Base-by-base conservation (phyloP, 2,113 vertebrate genomes). In the Clupea harengus region DNA sequence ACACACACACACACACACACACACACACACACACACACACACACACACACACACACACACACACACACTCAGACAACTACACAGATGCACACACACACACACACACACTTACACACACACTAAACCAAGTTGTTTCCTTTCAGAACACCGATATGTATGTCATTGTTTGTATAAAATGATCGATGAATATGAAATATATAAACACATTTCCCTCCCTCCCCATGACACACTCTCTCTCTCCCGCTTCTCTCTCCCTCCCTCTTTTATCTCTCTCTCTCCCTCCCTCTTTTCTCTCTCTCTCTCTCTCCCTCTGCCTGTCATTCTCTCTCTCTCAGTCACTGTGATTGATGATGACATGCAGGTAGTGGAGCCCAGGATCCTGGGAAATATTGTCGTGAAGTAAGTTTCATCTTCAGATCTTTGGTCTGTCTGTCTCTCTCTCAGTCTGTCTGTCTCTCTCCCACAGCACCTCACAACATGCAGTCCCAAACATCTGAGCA, bases 361-460 rank as follows among this genome's bases (percentile, higher is more conserved):
- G 91, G 94, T 94, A 90, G 93, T 96, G 92, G 95, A 96, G 92
- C 92, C 93, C 10, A 96, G 94, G 83, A 95, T 92, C 86, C 93
- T 99, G 91, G 98, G 98, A 94, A 99, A 98, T 92, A 97, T 99
- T 87, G 98, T 98, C 87, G 96, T 99, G 86, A 99, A 97, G 98
- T 99, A 96, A 96, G 97, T 85, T 2, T 86, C 49, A 57, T 2
- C 45, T n/a, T 67, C 64, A 25, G 18, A 54, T 81, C 28, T 49
- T 39, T 2, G n/a, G 22, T 28, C 44, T 45, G 67, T 52, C 75
- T 11, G 4, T 60, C 82, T 50, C 25, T 52, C 39, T 57, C 82
- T 50, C 15, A 46, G 1, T 64, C 57, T 64, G 4, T 64, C 57
- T 64, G 1, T 64, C 57, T 64, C 57, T 64, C 18, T 32, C 83